Evolutionary conservation across 2,888 invertebrate genomes (phyloP).

Genomic region (Deilephila porcellus): DNA sequence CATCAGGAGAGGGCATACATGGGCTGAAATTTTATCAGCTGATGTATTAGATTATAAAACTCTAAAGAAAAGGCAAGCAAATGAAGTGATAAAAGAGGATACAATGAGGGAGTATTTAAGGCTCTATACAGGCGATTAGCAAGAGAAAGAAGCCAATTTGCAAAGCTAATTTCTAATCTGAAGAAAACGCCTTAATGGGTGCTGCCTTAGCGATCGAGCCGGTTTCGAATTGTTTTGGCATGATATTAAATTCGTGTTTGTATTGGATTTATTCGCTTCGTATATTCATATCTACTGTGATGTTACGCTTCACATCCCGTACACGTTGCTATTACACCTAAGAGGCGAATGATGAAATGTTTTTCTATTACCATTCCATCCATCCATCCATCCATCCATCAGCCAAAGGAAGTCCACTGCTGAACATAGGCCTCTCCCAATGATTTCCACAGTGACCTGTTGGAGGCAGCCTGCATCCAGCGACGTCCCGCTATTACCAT

Average conservation of each 20-base stretch:
- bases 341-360: too few relatives aligned
- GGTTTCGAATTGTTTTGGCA: background rate
- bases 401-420: too few relatives aligned
- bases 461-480: too few relatives aligned
- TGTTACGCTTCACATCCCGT: too few relatives aligned
- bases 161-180: conserved; percentile 21
- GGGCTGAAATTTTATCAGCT: too few relatives aligned
- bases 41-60: background rate
- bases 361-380: background rate
- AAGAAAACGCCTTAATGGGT: conserved; percentile 15
- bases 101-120: background rate
- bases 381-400: too few relatives aligned
- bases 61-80: background rate
- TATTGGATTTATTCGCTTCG: background rate
- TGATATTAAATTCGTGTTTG: background rate
- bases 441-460: too few relatives aligned
- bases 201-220: background rate
- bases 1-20: too few relatives aligned
- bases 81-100: background rate
- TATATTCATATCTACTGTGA: too few relatives aligned
- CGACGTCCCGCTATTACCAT: too few relatives aligned
- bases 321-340: too few relatives aligned
- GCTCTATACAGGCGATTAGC: conserved; percentile 2
- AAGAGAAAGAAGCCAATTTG: conserved; percentile 22
- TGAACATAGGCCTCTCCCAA: too few relatives aligned